Evolutionary conservation across 2,888 invertebrate genomes (phyloP), one percentile per base, ranked within the genome.

Genomic region (Chrysolina oricalcia): DNA sequence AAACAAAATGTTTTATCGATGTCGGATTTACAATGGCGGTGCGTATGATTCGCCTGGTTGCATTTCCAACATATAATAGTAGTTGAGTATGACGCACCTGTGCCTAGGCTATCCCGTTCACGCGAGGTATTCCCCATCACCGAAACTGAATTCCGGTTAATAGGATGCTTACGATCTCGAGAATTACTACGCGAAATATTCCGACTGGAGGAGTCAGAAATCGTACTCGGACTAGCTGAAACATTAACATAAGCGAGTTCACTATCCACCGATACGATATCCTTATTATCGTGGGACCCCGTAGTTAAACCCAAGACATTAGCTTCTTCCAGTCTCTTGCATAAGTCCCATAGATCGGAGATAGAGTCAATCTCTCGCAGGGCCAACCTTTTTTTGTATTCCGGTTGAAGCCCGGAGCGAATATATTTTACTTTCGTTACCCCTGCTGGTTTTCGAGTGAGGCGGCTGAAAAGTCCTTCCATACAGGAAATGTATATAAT

Each of bases 21-120:
- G 15, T 21, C 43, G 59, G 23, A 35, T 23, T 35, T 67, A 48
- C 67, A 67, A 50, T 48, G 1, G 10, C 50, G 17, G 23, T 15
- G 19, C 0, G 40, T 62, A 21, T 70, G 70, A 13, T 70, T 62
- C 10, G 15, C 19, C 27, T 19, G 35, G 15, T 27, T 17, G 21
- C 70, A 70, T n/a, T 70, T 70, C 59, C 70, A 70, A 70, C 70
- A 43, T 43, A 43, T 43, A 8, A 43, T 43, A 43, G 43, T 10
- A 43, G 43, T 43, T 41, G 41, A 41, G 6, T 41, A 6, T 41
- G 10, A 11, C 41, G 41, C 41, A 11, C 41, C 10, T 41, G 41
- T 11, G 41, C 41, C 41, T 41, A 11, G 8, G 6, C 41, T 11
- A 41, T 11, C 41, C 10, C 41, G 8, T 11, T 6, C 5, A 27